Evolutionary conservation across 2,113 vertebrate genomes (phyloP).

Genomic region (Brevimyrus niger): DNA sequence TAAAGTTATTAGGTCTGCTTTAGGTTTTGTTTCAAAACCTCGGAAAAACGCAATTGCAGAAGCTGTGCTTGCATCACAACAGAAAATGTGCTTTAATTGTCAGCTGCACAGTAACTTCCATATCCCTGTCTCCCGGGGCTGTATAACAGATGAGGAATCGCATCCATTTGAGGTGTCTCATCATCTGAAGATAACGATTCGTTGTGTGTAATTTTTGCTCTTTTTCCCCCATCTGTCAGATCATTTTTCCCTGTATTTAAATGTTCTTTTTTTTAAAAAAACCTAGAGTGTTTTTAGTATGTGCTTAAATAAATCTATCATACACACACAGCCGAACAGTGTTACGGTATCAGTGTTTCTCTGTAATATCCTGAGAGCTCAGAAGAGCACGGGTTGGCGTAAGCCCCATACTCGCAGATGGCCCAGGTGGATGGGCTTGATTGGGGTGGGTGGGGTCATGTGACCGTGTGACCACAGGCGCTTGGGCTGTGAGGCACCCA

Average conservation of each 20-base stretch:
- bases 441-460: background rate
- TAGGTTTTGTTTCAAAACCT: slow-evolving; percentile 29
- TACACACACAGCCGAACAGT: background rate
- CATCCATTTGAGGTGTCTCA: background rate
- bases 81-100: slow-evolving; percentile 3
- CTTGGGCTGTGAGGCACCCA: background rate
- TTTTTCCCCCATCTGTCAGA: background rate
- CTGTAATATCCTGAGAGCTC: background rate
- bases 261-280: background rate
- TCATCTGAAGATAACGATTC: background rate
- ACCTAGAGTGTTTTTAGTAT: background rate
- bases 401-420: background rate
- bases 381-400: background rate
- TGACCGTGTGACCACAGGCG: background rate
- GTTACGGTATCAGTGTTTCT: background rate
- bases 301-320: background rate
- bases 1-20: slow-evolving; percentile 40
- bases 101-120: background rate
- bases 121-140: background rate
- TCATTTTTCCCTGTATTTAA: background rate
- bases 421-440: background rate
- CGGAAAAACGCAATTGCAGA: slow-evolving; percentile 8
- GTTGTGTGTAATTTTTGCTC: background rate
- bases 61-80: background rate
- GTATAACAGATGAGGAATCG: background rate